Evolutionary conservation across 2,888 invertebrate genomes (phyloP).

Genomic region (Stenolophus ochropezus): DNA sequence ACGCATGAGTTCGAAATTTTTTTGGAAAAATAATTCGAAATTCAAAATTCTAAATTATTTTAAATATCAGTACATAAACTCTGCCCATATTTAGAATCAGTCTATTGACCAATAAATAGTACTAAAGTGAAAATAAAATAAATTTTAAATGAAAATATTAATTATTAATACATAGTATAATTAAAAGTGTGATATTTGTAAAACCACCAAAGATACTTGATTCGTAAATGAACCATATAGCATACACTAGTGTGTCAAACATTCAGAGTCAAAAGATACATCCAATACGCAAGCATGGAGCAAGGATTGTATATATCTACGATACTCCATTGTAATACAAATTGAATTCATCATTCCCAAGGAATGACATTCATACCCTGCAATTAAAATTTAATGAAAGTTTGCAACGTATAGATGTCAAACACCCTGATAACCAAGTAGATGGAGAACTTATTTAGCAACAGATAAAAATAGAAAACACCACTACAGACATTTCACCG

Average conservation of each 20-base stretch:
- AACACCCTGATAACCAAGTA: not conserved
- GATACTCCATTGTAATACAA: constrained; percentile 40
- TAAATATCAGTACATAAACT: too few species aligned
- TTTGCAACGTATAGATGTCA: not conserved
- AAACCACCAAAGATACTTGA: not conserved
- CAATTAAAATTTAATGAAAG: not conserved
- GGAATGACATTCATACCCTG: not conserved
- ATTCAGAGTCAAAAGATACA: constrained; percentile 22
- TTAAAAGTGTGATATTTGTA: not conserved
- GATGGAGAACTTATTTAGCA: too few species aligned
- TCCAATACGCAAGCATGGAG: constrained; percentile 33
- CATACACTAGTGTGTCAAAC: constrained; percentile 16
- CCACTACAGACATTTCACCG: too few species aligned
- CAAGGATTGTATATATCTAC: constrained; percentile 12
- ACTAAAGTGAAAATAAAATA: too few species aligned
- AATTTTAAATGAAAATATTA: too few species aligned
- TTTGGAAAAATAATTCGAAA: too few species aligned
- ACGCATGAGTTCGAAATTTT: too few species aligned
- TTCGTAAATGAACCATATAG: constrained; percentile 17
- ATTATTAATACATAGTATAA: too few species aligned
- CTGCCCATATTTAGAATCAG: too few species aligned
- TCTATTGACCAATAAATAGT: too few species aligned
- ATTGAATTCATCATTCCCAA: not conserved
- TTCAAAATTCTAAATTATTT: too few species aligned
- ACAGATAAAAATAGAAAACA: too few species aligned